Conservation (phyloP, 30 jellyfish, hydroid and myxozoan genomes). For the Hydra vulgaris region DNA sequence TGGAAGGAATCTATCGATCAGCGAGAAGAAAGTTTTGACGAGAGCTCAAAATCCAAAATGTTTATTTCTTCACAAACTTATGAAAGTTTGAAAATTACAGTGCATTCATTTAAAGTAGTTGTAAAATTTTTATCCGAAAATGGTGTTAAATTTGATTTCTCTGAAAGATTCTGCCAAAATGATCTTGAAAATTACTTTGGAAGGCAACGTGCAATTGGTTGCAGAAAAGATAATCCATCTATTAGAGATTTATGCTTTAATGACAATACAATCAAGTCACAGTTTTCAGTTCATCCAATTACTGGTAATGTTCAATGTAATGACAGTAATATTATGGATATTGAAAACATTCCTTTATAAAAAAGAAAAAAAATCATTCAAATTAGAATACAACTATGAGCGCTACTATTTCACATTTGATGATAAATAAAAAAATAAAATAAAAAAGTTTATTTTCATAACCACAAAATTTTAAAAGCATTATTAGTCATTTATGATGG, state of each 20-base stretch:
- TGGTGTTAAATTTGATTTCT: too few species aligned
- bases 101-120: conserved; percentile 7
- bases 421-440: too few species aligned
- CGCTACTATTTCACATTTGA: background rate
- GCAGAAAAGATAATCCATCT: conserved; percentile 45
- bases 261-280: conserved; percentile 18
- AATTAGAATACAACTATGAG: background rate
- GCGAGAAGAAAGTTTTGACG: conserved; percentile 19
- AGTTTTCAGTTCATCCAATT: background rate
- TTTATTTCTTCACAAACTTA: conserved; percentile 38
- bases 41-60: conserved; percentile 23
- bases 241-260: conserved; percentile 23
- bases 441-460: background rate
- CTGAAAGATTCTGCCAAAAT: too few species aligned
- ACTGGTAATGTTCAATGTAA: background rate
- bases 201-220: conserved; percentile 42
- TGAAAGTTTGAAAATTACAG: conserved; percentile 34
- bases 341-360: background rate
- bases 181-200: conserved; percentile 54
- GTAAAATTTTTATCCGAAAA: background rate
- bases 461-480: too few species aligned
- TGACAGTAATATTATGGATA: background rate
- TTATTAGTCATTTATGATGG: too few species aligned
- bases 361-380: background rate
- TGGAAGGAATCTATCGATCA: conserved; percentile 14